phyloP scores from a whole-genome alignment of 2,113 vertebrate genomes.

The Acrocephalus arundinaceus region DNA sequence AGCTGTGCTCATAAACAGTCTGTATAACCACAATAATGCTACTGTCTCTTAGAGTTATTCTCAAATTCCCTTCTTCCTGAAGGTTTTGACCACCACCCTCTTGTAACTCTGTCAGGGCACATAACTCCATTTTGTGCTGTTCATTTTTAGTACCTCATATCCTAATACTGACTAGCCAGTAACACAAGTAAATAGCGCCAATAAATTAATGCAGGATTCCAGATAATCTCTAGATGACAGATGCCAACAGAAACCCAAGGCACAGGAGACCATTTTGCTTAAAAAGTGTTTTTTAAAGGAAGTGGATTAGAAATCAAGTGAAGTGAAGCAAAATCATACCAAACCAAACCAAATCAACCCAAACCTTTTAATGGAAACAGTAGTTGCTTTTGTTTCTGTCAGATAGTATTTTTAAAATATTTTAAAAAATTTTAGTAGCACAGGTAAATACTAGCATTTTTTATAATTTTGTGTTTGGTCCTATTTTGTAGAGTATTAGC shows the following conservation, averaged over 20 bases:
- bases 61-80: neutral
- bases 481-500: neutral
- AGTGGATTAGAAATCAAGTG: neutral
- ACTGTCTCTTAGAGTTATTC: neutral
- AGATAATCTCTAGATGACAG: neutral
- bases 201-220: neutral
- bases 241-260: neutral
- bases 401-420: neutral
- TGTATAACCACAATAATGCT: neutral
- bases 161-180: neutral
- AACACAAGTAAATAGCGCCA: neutral
- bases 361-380: neutral
- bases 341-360: neutral
- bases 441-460: neutral
- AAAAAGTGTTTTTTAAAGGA: neutral
- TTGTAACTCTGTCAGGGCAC: neutral
- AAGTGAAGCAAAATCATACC: neutral
- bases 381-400: neutral
- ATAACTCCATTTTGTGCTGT: neutral
- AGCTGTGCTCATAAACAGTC: neutral
- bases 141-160: neutral
- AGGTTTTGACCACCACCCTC: neutral
- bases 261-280: neutral
- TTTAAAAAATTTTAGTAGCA: neutral
- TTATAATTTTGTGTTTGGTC: neutral